Evolutionary conservation across 2,113 vertebrate genomes (phyloP), one percentile per base, ranked within the genome.

Genomic region (Otis tarda): DNA sequence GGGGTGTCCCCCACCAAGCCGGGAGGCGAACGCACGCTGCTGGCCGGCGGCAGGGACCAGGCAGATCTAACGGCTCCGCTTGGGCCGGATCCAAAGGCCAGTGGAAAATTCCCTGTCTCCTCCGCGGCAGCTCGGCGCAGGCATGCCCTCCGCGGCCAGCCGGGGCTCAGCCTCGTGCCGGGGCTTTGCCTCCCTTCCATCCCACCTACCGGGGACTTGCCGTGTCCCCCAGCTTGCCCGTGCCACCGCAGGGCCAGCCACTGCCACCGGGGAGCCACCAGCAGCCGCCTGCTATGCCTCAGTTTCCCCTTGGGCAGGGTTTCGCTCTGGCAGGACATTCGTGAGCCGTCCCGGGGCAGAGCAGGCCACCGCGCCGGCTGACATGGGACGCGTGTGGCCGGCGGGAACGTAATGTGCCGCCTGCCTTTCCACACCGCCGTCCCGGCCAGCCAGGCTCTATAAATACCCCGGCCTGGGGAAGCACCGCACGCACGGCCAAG

Each of bases 21-120:
- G 7, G 41, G 59, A 59, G 47, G 16, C 3, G 6, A 56, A 73
- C 0, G 1, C 12, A 1, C 12, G 21, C 71, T 5, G 4, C 12
- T 11, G 30, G 74, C 67, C 7, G 1, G 68, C 74, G 75, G 84
- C 73, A 59, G 50, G 80, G 59, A 83, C 47, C 55, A 2, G 59
- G 80, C 76, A 95, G 64, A 64, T 94, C 89, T 91, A 80, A 91
- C 13, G 4, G 64, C 73, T 94, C 87, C 22, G 21, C 89, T 89
- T 96, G 96, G 96, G 93, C 59, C 33, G 8, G 71, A 82, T 96
- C 94, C 96, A 96, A 95, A 77, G 9, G 4, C 76, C 96, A 96
- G 89, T 95, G 96, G 96, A 96, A 96, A 96, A 96, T 96, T 96
- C 83, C 96, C 93, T 3, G 1, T 83, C 89, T 94, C 39, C 55